These are phyloP conservation scores for Scatophagus argus DNA, from an alignment of 2,113 vertebrate species.

Conservation along the genomic window DNA sequence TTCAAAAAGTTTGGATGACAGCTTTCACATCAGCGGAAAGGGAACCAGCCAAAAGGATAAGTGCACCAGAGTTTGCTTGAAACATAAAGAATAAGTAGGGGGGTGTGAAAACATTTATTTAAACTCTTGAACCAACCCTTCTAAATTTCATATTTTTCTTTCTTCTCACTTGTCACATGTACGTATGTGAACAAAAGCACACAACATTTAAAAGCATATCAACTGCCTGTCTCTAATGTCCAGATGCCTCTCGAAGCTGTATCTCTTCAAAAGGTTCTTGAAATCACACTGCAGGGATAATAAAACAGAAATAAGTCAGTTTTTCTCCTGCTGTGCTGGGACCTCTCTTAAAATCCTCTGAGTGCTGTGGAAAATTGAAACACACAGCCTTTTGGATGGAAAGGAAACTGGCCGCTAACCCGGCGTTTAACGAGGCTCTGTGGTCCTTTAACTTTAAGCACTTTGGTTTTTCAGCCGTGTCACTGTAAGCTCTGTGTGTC, in stretches of 20 bases:
- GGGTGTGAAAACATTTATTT: not conserved
- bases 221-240: not conserved
- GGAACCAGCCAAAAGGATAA: not conserved
- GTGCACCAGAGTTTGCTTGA: too few relatives aligned
- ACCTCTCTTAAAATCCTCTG: conserved; percentile 66
- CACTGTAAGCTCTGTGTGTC: conserved; percentile 24
- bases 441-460: conserved; percentile 59
- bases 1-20: not conserved
- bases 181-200: not conserved
- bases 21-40: not conserved
- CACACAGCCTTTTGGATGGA: conserved; percentile 14
- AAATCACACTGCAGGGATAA: conserved; percentile 50
- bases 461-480: conserved; percentile 47
- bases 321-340: conserved; percentile 60
- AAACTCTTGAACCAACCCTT: not conserved
- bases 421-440: conserved; percentile 66
- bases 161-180: not conserved
- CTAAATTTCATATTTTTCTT: not conserved
- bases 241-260: conserved; percentile 16
- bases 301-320: conserved; percentile 69
- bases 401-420: conserved; percentile 47
- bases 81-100: not conserved
- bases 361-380: conserved; percentile 61
- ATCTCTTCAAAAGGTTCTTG: conserved; percentile 22
- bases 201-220: conserved; percentile 1